Evolutionary conservation across 2,888 invertebrate species (phyloP).

Genomic region (Camptogramma bilineatum): DNA sequence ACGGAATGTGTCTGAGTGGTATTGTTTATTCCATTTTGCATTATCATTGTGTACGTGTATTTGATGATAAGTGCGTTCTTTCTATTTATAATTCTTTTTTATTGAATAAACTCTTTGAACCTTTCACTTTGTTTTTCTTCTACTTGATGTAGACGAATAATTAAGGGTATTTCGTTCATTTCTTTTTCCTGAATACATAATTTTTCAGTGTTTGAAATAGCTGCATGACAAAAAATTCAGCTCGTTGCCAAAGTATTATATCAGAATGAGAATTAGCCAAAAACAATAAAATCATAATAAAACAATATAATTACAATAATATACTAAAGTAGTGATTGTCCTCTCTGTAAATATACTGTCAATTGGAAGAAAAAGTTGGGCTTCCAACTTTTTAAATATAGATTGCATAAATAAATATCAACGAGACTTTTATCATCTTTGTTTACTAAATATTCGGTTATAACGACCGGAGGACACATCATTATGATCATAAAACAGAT

Average conservation of each 20-base stretch:
- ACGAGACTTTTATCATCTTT: constrained; percentile 19
- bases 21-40: constrained; percentile 73
- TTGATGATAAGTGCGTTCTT: constrained; percentile 67
- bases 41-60: constrained; percentile 70
- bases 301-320: neutral
- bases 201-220: neutral
- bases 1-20: constrained; percentile 58
- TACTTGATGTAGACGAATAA: neutral
- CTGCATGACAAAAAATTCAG: neutral
- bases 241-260: neutral
- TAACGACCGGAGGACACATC: constrained; percentile 40
- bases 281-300: constrained; percentile 1
- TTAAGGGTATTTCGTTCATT: neutral
- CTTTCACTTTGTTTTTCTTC: constrained; percentile 28
- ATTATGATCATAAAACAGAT: constrained; percentile 38
- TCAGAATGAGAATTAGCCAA: neutral
- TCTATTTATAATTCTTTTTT: constrained; percentile 66
- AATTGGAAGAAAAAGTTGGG: neutral
- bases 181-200: neutral
- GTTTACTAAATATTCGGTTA: constrained; percentile 27
- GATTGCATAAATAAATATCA: constrained; percentile 6
- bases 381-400: neutral
- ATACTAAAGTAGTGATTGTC: no score
- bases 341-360: neutral
- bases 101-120: constrained; percentile 60